Evolutionary conservation across 2,113 vertebrate species (phyloP).

Genomic region (Protomyctophum bolini): DNA sequence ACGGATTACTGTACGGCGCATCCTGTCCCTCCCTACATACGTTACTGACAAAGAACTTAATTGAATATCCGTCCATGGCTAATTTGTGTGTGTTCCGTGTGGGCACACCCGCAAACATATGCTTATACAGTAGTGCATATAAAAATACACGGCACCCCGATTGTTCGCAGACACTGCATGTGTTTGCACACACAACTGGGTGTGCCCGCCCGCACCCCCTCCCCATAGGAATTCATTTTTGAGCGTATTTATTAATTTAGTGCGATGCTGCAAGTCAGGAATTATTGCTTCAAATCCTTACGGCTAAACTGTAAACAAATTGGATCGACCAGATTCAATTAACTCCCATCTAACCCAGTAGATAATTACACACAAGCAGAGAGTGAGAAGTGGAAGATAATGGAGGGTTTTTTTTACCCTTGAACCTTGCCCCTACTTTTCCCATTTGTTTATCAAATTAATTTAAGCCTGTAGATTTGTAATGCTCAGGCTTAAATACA

Average conservation of each 20-base stretch:
- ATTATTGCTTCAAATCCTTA: conserved; percentile 57
- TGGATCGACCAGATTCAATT: conserved; percentile 66
- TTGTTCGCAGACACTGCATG: neutral
- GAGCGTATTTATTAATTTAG: conserved; percentile 42
- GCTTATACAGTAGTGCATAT: neutral
- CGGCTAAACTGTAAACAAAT: conserved; percentile 69
- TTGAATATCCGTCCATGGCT: conserved; percentile 76
- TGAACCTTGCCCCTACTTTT: conserved; percentile 66
- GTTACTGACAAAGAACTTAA: conserved; percentile 76
- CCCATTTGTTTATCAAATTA: conserved; percentile 76
- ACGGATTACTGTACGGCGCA: conserved; percentile 77
- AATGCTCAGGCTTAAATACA: conserved; percentile 69
- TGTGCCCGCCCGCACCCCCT: neutral
- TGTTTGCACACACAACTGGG: conserved; percentile 3
- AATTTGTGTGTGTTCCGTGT: conserved; percentile 68
- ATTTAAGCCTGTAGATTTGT: conserved; percentile 69
- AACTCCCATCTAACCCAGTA: conserved; percentile 66
- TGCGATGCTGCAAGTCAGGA: conserved; percentile 61
- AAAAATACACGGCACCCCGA: neutral
- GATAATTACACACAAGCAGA: conserved; percentile 68
- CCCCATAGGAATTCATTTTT: conserved; percentile 44
- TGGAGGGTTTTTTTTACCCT: conserved; percentile 59
- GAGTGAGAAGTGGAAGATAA: conserved; percentile 61
- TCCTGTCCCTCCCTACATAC: conserved; percentile 71
- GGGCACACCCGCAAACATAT: conserved; percentile 28